These are phyloP conservation scores for Lampris megalopsis DNA, from an alignment of 2,113 vertebrate species.

Conservation along the genomic window DNA sequence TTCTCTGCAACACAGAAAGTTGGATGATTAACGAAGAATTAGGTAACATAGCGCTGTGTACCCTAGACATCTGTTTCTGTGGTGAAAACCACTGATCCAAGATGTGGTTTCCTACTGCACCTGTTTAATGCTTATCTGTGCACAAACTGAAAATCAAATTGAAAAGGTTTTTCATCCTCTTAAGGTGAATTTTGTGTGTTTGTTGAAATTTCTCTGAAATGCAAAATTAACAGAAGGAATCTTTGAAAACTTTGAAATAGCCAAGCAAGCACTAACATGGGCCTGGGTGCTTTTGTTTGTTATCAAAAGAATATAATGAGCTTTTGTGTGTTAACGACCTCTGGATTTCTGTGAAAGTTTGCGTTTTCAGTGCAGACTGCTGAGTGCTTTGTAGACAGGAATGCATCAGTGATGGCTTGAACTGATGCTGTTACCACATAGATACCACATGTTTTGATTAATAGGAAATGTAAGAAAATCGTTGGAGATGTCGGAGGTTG, in stretches of 20 bases:
- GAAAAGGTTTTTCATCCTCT: too few species aligned
- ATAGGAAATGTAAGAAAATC: constrained; percentile 30
- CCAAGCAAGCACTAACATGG: background rate
- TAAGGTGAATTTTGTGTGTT: too few species aligned
- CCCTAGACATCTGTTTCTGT: background rate
- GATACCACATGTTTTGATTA: constrained; percentile 62
- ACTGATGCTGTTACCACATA: constrained; percentile 70
- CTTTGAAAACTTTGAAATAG: constrained; percentile 29
- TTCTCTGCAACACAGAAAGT: background rate
- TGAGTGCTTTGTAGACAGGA: constrained; percentile 70
- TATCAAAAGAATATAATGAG: constrained; percentile 38
- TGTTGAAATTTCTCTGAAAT: too few species aligned
- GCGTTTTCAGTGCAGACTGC: constrained; percentile 56
- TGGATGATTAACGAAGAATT: background rate
- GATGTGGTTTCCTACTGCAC: too few species aligned
- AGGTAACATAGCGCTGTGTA: background rate
- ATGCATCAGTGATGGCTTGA: constrained; percentile 73
- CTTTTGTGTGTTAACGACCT: constrained; percentile 37
- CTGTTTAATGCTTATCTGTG: too few species aligned
- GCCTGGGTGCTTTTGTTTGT: constrained; percentile 52
- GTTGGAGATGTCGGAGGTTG: constrained; percentile 46
- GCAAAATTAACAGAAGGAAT: background rate
- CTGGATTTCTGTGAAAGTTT: constrained; percentile 46
- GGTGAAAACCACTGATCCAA: too few species aligned
- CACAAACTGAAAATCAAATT: too few species aligned